A percentile compares a stretch with the other conserved stretches of the same genome.
These are phyloP conservation scores for Nothobranchius furzeri DNA, from an alignment of 2,113 vertebrate species.

Conservation along the genomic window DNA sequence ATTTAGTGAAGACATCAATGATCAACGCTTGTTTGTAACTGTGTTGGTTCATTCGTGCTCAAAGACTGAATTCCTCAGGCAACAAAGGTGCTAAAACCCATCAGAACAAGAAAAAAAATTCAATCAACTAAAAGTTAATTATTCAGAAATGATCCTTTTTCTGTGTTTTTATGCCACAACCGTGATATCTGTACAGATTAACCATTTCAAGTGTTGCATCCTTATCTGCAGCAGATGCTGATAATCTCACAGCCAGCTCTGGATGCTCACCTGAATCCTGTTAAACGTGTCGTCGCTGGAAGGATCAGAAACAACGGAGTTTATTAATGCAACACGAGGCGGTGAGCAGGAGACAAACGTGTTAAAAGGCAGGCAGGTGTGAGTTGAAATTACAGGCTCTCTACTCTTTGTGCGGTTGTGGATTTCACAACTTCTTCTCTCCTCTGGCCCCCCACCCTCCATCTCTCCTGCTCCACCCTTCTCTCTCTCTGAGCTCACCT, in stretches of 20 bases:
- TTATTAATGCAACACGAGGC: conserved; percentile 32
- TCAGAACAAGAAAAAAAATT: no score
- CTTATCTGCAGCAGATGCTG: no score
- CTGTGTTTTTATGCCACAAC: no score
- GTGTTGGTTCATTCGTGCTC: no score
- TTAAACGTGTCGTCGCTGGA: conserved; percentile 53
- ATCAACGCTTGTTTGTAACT: background rate
- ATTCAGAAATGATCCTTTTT: no score
- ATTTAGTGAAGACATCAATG: no score
- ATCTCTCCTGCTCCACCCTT: conserved; percentile 55
- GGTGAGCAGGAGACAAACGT: conserved; percentile 44
- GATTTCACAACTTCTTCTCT: conserved; percentile 68
- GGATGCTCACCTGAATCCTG: conserved; percentile 30
- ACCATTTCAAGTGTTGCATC: no score
- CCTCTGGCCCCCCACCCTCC: conserved; percentile 45
- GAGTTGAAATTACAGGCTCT: conserved; percentile 74
- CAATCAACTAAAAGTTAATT: no score
- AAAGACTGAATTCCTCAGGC: no score
- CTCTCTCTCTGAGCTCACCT: conserved; percentile 54
- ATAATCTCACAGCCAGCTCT: conserved; percentile 1
- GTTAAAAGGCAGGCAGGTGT: conserved; percentile 63
- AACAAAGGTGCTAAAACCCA: no score
- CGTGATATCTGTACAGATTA: no score
- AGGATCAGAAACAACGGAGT: conserved; percentile 61
- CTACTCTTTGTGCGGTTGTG: conserved; percentile 65